phyloP scores from a whole-genome alignment of 1,140 invertebrate genomes.

The Anastrepha ludens region DNA sequence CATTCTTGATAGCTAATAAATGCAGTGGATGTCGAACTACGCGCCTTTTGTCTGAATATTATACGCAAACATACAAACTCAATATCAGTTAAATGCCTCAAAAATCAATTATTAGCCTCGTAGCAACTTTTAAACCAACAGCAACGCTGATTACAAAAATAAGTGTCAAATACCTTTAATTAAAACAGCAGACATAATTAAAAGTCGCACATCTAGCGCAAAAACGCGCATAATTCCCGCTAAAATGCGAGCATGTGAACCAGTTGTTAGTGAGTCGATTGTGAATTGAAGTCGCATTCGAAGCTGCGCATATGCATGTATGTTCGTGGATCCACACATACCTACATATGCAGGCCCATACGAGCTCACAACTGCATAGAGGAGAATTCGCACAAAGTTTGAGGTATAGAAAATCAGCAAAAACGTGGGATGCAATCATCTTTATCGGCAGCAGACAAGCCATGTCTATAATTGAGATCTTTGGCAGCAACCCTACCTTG shows the following conservation, averaged over 20 bases:
- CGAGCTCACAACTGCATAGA: neutral
- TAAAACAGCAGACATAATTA: conserved; percentile 17
- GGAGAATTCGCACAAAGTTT: neutral
- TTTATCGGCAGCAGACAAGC: neutral
- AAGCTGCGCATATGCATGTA: neutral
- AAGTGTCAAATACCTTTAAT: conserved; percentile 12
- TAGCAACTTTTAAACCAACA: neutral
- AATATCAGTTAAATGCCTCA: too few relatives aligned
- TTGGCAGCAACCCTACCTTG: neutral
- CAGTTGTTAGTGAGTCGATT: neutral
- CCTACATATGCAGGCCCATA: neutral
- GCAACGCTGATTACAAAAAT: neutral
- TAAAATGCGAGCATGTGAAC: conserved; percentile 48
- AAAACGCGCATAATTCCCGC: conserved; percentile 30
- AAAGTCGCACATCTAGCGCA: neutral
- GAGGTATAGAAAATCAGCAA: neutral
- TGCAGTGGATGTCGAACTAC: too few relatives aligned
- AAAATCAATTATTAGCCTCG: too few relatives aligned
- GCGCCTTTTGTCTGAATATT: too few relatives aligned
- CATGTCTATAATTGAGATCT: neutral
- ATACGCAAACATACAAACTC: too few relatives aligned
- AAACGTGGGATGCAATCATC: neutral
- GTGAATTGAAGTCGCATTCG: neutral
- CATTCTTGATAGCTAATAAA: too few relatives aligned
- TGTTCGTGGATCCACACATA: neutral